Evolutionary conservation across 1,140 invertebrate species (phyloP).

Genomic region (Asbolus verrucosus): DNA sequence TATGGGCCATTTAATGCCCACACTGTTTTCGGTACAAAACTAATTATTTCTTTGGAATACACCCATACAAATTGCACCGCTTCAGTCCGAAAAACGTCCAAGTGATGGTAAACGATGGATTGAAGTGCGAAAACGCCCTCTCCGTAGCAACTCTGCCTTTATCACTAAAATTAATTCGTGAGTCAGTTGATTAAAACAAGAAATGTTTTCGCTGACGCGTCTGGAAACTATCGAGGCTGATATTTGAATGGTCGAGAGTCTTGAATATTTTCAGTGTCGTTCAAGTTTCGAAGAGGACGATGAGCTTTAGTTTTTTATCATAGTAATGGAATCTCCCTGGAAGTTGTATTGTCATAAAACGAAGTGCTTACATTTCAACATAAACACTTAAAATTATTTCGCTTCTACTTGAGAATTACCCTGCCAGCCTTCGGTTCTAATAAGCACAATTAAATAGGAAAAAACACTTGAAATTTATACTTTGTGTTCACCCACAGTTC

Average conservation of each 20-base stretch:
- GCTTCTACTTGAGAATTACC: background rate
- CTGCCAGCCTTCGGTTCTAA: slow-evolving; percentile 3
- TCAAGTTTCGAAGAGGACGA: background rate
- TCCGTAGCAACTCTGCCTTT: too few relatives aligned
- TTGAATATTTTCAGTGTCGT: background rate
- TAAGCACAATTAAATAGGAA: slow-evolving; percentile 13
- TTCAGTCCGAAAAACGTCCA: too few relatives aligned
- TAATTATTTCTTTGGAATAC: slow-evolving; percentile 15
- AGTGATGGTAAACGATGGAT: too few relatives aligned
- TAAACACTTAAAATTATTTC: slow-evolving; percentile 21
- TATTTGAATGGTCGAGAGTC: background rate
- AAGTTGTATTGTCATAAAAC: background rate
- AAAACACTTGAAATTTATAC: background rate
- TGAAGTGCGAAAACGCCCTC: too few relatives aligned
- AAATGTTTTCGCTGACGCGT: background rate
- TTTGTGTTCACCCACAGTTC: too few relatives aligned
- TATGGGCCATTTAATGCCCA: slow-evolving; percentile 25
- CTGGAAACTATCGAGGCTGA: background rate
- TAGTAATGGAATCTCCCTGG: background rate
- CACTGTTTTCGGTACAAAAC: slow-evolving; percentile 15
- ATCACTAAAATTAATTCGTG: background rate
- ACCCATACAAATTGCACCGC: slow-evolving; percentile 1
- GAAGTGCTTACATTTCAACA: slow-evolving; percentile 9
- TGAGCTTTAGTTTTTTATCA: background rate
- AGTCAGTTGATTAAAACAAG: background rate